A percentile compares a stretch with the other conserved stretches of the same genome.
Evolutionary conservation across 2,888 invertebrate genomes (phyloP).

Genomic region (Pemphredon lugubris): DNA sequence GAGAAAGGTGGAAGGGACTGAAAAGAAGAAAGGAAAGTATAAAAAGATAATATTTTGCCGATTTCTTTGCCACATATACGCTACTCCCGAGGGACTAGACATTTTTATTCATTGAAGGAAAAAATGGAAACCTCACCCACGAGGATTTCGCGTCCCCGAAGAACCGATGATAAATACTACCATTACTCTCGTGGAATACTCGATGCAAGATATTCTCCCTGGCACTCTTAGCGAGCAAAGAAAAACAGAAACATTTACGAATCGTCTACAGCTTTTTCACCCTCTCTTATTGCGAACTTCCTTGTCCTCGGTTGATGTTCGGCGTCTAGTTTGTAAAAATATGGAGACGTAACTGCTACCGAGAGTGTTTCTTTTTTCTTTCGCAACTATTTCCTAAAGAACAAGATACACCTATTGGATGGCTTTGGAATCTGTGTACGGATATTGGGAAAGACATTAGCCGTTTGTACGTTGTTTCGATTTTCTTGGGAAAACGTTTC

Average conservation of each 20-base stretch:
- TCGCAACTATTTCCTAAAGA: too few relatives aligned
- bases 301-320: background rate
- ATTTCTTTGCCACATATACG: conserved; percentile 11
- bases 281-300: background rate
- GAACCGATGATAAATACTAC: conserved; percentile 54
- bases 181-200: conserved; percentile 46
- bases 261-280: conserved; percentile 12
- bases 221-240: conserved; percentile 26
- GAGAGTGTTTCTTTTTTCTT: too few relatives aligned
- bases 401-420: background rate
- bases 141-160: conserved; percentile 29
- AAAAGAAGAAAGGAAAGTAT: too few relatives aligned
- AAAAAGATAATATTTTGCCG: conserved; percentile 21
- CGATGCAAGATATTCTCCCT: conserved; percentile 42
- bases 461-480: background rate
- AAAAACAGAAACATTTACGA: conserved; percentile 41
- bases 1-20: too few relatives aligned
- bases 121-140: conserved; percentile 20
- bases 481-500: conserved; percentile 8
- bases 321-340: background rate
- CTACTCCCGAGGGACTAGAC: conserved; percentile 6
- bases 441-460: background rate
- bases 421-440: background rate
- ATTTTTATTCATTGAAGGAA: conserved; percentile 48
- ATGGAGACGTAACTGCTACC: background rate